phyloP scores from a whole-genome alignment of 2,888 invertebrate genomes.

The Andrena bicolor region DNA sequence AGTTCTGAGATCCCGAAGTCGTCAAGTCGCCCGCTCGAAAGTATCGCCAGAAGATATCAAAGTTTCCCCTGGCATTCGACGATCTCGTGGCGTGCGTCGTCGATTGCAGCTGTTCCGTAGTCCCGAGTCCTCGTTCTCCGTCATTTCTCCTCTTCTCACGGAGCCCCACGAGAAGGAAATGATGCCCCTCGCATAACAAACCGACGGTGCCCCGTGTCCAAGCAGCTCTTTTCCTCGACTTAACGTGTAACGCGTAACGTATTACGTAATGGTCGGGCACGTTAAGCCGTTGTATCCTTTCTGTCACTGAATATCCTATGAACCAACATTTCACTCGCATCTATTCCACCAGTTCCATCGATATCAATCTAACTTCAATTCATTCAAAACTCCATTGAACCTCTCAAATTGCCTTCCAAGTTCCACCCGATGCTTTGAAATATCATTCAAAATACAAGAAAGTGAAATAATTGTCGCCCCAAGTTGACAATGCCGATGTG shows the following conservation, averaged over 20 bases:
- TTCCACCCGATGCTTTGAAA: too few relatives aligned
- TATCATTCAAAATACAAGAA: too few relatives aligned
- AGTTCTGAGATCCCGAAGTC: neutral
- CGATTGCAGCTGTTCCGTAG: constrained; percentile 47
- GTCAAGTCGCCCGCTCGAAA: neutral
- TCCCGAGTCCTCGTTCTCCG: constrained; percentile 36
- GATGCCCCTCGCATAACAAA: constrained; percentile 72
- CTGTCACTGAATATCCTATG: neutral
- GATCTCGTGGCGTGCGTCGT: constrained; percentile 24
- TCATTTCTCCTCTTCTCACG: constrained; percentile 62
- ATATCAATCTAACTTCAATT: neutral
- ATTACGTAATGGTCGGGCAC: constrained; percentile 61
- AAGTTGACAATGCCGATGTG: too few relatives aligned
- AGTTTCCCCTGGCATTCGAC: constrained; percentile 9
- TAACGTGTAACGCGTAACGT: constrained; percentile 62
- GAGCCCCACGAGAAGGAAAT: constrained; percentile 71
- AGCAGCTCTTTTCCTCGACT: constrained; percentile 58
- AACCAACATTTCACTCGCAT: neutral
- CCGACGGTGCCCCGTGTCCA: constrained; percentile 49
- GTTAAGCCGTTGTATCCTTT: constrained; percentile 25
- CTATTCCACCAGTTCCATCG: neutral
- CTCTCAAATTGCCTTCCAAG: too few relatives aligned
- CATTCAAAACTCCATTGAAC: too few relatives aligned
- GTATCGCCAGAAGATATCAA: neutral
- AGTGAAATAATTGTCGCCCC: too few relatives aligned